Evolutionary conservation across 1,140 invertebrate species (phyloP), one percentile per base, ranked within the genome.

Genomic region (Armadillidium nasatum): DNA sequence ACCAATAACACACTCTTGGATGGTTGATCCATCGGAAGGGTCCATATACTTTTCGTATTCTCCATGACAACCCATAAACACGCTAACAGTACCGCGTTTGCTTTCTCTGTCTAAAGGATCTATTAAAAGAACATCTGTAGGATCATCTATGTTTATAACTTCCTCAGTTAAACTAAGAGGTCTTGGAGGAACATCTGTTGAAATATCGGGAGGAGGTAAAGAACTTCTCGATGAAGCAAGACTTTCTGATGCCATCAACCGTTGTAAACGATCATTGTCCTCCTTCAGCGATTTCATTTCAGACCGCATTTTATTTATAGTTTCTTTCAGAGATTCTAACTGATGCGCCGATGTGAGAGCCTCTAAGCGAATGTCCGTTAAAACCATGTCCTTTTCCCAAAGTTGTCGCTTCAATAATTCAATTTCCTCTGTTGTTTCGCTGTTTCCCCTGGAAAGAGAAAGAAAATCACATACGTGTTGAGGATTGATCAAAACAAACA

Each of bases 211-310:
- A 19, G 19, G 11, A 85, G 87, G 74, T 22, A 93, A 84, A 44
- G 92, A 93, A 76, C 88, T 91, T 80, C 93, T 91, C 10, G 92
- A 93, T 0, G 92, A 93, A 1, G 91, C 91, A 50, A 93, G 83
- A 0, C 92, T 93, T 82, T 93, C 90, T 33, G 89, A 92, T 6
- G 91, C 91, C 0, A 96, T 92, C 80, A 96, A 86, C 80, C 93
- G 88, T 82, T 97, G 95, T 0, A 99, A 87, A 46, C 96, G 88
- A 82, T 98, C 95, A 84, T 98, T 98, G 84, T 98, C 97, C 83
- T 97, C 94, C 84, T 97, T 97, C 81, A 99, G 85, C 82, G 92
- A 94, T 81, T 94, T 86, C 94, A 98, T 98, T 86, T 99, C 96
- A 84, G 92, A 92, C 86, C 94, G 92, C 94, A 98, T 96, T 86